Percentiles rank a stretch among this genome's conserved stretches.
Evolutionary conservation across 1,140 invertebrate species (phyloP).

Genomic region (Megathymus violae): DNA sequence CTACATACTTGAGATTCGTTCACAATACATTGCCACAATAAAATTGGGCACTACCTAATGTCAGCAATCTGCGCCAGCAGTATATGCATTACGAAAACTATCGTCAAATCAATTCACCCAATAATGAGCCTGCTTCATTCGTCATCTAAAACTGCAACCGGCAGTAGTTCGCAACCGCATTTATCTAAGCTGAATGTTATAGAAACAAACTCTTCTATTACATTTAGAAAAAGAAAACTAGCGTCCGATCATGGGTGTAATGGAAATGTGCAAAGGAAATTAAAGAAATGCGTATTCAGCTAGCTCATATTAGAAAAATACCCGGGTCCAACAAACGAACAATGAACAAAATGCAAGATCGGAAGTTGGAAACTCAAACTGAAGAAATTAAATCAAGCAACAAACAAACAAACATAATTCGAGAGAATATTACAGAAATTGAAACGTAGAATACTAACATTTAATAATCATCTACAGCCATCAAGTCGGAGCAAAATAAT

Average conservation of each 20-base stretch:
- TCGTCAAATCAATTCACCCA: neutral
- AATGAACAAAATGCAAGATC: constrained; percentile 20
- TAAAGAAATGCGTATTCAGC: constrained; percentile 3
- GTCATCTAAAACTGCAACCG: neutral
- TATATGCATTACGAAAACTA: constrained; percentile 1
- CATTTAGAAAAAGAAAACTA: constrained; percentile 18
- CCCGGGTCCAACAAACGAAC: neutral
- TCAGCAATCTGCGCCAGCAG: too few relatives aligned
- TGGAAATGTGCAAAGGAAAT: neutral
- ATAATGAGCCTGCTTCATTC: constrained; percentile 5
- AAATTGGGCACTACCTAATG: too few relatives aligned
- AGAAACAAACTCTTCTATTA: constrained; percentile 9
- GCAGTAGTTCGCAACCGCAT: constrained; percentile 13
- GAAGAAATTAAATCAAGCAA: constrained; percentile 14
- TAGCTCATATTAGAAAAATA: constrained; percentile 16
- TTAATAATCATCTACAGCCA: neutral
- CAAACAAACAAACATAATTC: constrained; percentile 8
- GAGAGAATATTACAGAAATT: constrained; percentile 6
- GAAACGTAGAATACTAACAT: constrained; percentile 2
- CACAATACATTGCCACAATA: too few relatives aligned
- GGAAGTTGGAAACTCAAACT: constrained; percentile 11
- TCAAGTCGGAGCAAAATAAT: constrained; percentile 9
- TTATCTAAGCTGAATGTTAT: constrained; percentile 2
- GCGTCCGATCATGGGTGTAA: neutral
- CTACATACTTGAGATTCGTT: too few relatives aligned